Evolutionary conservation across 2,797 vertebrate species (phyloP), one percentile per base, ranked within the genome.

Genomic region (Dryobates pubescens): DNA sequence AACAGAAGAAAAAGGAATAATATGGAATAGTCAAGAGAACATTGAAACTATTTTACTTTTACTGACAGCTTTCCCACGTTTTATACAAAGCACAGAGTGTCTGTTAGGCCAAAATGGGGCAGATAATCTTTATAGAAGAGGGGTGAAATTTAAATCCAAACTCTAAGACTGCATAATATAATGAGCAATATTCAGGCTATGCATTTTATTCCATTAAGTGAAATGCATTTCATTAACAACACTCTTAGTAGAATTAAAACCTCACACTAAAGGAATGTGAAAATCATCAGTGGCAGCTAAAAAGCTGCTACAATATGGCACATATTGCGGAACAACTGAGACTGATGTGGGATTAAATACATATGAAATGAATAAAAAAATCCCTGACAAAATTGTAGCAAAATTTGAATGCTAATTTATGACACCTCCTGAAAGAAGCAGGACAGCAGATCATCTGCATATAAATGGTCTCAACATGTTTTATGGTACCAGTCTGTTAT

Each of bases 371-470:
- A 90, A 73, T 81, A 67, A 77, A 81, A 81, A 45, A 56, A 71
- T 73, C 18, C 7, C 71, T 81, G 92, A 95, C 56, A 89, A 96
- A 97, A 94, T 36, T 87, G 89, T 92, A 91, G 88, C 85, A 91
- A 95, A 96, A 95, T 93, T 88, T 92, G 95, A 96, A 94, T 96
- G 85, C 64, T 95, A 96, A 97, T 97, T 96, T 94, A 95, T 94
- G 73, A 86, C 93, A 93, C 85, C 82, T 90, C 80, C 84, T 96
- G 82, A 96, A 97, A 95, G 91, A 94, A 94, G 38, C 70, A 92
- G 94, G 95, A 87, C 86, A 94, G 91, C 78, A 92, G 75, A 94
- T 95, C 86, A 96, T 96, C 94, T 97, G 94, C 96, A 96, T 97
- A 92, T 95, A 96, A 96, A 95, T 96, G 92, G 89, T 70, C 88